Evolutionary conservation across 1,140 invertebrate genomes (phyloP).

Genomic region (Phymastichus coffea): DNA sequence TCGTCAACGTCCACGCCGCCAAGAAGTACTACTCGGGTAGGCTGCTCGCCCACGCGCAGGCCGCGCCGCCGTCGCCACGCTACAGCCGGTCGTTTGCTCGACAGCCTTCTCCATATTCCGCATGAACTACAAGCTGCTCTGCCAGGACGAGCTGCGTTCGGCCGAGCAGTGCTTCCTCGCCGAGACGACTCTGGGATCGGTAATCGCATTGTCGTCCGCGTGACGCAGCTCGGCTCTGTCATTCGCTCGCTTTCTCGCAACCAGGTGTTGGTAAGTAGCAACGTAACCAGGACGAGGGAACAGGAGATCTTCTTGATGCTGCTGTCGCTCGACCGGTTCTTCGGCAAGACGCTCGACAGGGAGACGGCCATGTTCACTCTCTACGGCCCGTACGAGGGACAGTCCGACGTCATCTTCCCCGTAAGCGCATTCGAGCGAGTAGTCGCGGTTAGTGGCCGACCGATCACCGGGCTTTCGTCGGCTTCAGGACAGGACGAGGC

Average conservation of each 20-base stretch:
- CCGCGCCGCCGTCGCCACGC: constrained; percentile 30
- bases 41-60: not conserved
- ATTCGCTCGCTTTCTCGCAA: no score
- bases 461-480: no score
- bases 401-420: constrained; percentile 66
- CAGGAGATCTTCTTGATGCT: constrained; percentile 69
- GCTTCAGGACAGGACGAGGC: constrained; percentile 39
- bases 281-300: constrained; percentile 56
- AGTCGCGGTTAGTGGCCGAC: no score
- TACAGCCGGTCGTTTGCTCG: constrained; percentile 30
- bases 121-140: constrained; percentile 53
- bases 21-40: constrained; percentile 62
- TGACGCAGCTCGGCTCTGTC: no score
- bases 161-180: constrained; percentile 65
- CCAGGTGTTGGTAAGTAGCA: constrained; percentile 61
- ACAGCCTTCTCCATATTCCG: constrained; percentile 26
- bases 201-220: constrained; percentile 23
- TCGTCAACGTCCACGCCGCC: constrained; percentile 72
- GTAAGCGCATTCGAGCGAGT: constrained; percentile 47
- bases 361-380: constrained; percentile 65
- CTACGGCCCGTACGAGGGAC: constrained; percentile 65
- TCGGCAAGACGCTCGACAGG: constrained; percentile 63
- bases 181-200: constrained; percentile 65
- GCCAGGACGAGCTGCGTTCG: constrained; percentile 48
- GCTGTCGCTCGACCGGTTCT: constrained; percentile 65